A percentile compares a stretch with the other conserved stretches of the same genome.
Conservation (phyloP, 2,888 invertebrate genomes). For the Liopterus haemorrhoidalis region DNA sequence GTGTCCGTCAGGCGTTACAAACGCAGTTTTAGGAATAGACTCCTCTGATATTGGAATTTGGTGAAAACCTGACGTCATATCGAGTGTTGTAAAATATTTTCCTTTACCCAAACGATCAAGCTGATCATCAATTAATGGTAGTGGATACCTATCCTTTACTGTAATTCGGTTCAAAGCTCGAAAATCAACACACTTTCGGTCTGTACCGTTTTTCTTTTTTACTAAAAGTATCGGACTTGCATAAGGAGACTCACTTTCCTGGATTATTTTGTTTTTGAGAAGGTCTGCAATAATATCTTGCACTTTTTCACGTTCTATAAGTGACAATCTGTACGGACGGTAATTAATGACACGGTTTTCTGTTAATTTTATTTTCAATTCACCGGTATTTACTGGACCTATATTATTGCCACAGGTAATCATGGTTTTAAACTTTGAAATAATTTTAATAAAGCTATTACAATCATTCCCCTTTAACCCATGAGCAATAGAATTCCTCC, state of each 20-base stretch:
- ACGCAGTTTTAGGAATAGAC: constrained; percentile 33
- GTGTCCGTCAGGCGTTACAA: constrained; percentile 37
- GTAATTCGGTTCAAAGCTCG: constrained; percentile 34
- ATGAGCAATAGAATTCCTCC: neutral
- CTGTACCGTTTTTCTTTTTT: constrained; percentile 25
- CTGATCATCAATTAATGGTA: constrained; percentile 35
- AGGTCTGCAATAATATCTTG: constrained; percentile 23
- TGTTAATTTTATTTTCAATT: constrained; percentile 16
- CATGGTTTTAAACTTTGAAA: neutral
- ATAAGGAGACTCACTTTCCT: constrained; percentile 24
- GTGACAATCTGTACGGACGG: constrained; percentile 23
- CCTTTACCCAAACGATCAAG: constrained; percentile 29
- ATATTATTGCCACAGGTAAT: constrained; percentile 10
- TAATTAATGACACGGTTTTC: constrained; percentile 19
- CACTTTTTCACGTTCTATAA: constrained; percentile 22
- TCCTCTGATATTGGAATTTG: constrained; percentile 33
- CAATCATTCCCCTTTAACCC: neutral
- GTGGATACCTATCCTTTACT: constrained; percentile 32
- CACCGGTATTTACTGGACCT: constrained; percentile 14
- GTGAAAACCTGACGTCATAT: constrained; percentile 33
- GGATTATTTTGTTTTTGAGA: constrained; percentile 23
- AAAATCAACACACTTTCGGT: constrained; percentile 31
- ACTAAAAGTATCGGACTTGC: constrained; percentile 25
- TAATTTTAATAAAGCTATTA: neutral
- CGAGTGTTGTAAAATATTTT: constrained; percentile 32